phyloP scores from a whole-genome alignment of 2,113 vertebrate species.

The Spilogale gracilis region DNA sequence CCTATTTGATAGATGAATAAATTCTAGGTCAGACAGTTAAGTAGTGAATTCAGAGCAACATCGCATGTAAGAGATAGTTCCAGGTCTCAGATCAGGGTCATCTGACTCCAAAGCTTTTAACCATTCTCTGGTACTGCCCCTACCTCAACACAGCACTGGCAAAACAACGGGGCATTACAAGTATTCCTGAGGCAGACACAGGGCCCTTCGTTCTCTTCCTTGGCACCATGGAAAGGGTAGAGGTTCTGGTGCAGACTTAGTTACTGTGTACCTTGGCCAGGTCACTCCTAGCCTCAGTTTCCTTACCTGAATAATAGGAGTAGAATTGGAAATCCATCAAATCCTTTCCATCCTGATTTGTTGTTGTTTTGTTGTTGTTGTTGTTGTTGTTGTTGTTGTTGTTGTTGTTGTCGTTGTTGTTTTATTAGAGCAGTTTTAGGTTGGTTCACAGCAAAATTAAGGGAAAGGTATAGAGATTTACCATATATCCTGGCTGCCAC shows the following conservation, averaged over 20 bases:
- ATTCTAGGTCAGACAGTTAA: neutral
- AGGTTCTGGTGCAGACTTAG: neutral
- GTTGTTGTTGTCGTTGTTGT: neutral
- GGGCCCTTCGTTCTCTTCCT: neutral
- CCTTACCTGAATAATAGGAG: neutral
- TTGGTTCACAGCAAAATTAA: neutral
- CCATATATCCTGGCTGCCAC: too few species aligned
- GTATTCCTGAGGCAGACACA: neutral
- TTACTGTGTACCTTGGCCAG: fast-evolving
- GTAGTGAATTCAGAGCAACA: neutral
- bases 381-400: too few species aligned
- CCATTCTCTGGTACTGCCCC: neutral
- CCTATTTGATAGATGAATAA: neutral
- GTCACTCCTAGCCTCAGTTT: neutral
- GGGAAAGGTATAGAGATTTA: neutral
- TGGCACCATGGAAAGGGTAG: neutral
- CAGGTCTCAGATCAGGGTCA: neutral
- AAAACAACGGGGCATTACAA: too few species aligned
- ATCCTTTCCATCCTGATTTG: neutral
- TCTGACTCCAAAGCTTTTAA: neutral
- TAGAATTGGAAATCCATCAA: neutral
- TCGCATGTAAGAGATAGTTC: neutral
- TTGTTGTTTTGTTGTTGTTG: neutral
- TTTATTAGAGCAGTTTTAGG: neutral
- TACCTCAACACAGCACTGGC: neutral